Conservation (phyloP, 64 coral and sea anemone species). For the Exaiptasia diaphana region DNA sequence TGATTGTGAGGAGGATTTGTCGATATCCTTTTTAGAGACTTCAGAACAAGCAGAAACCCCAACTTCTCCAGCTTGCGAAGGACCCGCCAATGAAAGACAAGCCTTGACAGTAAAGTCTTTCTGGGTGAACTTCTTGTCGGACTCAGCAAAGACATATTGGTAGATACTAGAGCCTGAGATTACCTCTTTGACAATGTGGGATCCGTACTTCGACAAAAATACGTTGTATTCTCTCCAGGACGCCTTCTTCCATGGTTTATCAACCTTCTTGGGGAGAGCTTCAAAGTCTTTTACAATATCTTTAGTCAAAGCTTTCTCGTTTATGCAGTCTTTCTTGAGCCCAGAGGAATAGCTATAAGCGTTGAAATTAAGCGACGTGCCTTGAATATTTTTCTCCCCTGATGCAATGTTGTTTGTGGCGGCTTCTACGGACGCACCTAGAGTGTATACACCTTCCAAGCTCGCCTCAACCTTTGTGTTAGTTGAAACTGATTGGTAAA, state of each 20-base stretch:
- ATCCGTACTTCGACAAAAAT: constrained; percentile 40
- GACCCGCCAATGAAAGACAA: constrained; percentile 11
- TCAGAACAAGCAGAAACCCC: constrained; percentile 6
- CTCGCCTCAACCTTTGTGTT: too few relatives aligned
- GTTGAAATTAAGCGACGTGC: not conserved
- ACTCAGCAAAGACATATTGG: constrained; percentile 29
- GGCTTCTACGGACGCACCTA: not conserved
- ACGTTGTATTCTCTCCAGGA: constrained; percentile 26
- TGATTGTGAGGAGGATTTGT: not conserved
- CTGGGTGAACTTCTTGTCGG: not conserved
- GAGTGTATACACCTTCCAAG: too few relatives aligned
- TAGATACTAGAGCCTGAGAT: constrained; percentile 20
- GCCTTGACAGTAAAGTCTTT: constrained; percentile 37
- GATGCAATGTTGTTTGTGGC: not conserved
- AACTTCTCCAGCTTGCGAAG: not conserved
- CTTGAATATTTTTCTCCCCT: not conserved
- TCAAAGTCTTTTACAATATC: not conserved
- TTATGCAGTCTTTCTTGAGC: not conserved
- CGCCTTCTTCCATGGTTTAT: constrained; percentile 4
- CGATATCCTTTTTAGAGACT: constrained; percentile 6
- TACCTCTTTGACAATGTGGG: constrained; percentile 37
- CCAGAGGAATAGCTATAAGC: not conserved
- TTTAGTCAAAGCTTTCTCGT: not conserved
- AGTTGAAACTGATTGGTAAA: too few relatives aligned
- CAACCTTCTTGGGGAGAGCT: not conserved